Conservation (phyloP, 1,140 invertebrate species). For the Formica selysi region DNA sequence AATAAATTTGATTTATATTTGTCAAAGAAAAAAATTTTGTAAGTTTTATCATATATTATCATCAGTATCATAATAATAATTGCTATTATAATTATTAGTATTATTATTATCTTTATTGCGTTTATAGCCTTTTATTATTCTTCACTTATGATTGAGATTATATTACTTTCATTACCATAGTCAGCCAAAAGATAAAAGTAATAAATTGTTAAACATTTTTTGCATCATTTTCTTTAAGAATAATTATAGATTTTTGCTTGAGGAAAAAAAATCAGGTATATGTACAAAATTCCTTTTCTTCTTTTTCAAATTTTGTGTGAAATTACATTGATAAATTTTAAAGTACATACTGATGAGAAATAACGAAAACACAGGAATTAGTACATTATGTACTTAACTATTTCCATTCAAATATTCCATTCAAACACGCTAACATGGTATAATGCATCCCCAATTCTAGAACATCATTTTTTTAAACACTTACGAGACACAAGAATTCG, state of each 20-base stretch:
- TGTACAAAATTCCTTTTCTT: constrained; percentile 3
- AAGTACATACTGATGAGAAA: constrained; percentile 17
- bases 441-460: neutral
- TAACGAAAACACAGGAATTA: constrained; percentile 69
- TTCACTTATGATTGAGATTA: constrained; percentile 13
- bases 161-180: neutral
- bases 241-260: constrained; percentile 29
- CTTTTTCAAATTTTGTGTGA: neutral
- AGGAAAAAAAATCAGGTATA: constrained; percentile 24
- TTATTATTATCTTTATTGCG: neutral
- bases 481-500: neutral
- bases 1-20: constrained; percentile 23
- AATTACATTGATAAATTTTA: constrained; percentile 26
- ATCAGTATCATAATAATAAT: neutral
- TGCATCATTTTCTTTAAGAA: constrained; percentile 36
- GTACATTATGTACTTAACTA: constrained; percentile 72
- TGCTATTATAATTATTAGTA: too few species aligned
- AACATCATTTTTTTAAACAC: neutral
- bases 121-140: neutral
- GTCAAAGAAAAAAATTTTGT: neutral
- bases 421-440: neutral
- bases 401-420: constrained; percentile 14
- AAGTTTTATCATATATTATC: neutral
- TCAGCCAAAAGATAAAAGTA: neutral
- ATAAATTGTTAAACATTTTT: constrained; percentile 35